phyloP scores from a whole-genome alignment of 1,140 invertebrate genomes.

The Sinonovacula constricta region DNA sequence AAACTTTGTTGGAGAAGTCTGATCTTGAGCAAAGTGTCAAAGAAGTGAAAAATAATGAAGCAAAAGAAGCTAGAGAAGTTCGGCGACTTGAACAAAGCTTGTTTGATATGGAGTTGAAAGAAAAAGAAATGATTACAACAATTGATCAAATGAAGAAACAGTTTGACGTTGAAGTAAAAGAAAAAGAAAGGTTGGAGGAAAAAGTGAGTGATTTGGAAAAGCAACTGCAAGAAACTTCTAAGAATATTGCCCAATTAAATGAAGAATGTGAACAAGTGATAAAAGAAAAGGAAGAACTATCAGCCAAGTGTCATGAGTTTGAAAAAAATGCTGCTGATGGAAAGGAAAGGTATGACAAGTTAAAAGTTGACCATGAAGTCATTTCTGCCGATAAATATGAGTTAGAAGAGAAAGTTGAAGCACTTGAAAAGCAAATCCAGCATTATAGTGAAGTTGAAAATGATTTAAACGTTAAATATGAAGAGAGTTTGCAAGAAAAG shows the following conservation, averaged over 20 bases:
- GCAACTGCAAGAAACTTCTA: slow-evolving; percentile 13
- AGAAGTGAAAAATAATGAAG: slow-evolving; percentile 1
- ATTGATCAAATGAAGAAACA: slow-evolving; percentile 36
- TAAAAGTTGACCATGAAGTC: slow-evolving; percentile 15
- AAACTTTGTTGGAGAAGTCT: slow-evolving; percentile 1
- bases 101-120: slow-evolving; percentile 43
- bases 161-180: slow-evolving; percentile 39
- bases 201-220: slow-evolving; percentile 17
- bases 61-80: slow-evolving; percentile 14
- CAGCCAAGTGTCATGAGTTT: not conserved
- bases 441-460: slow-evolving; percentile 6
- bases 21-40: not conserved
- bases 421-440: slow-evolving; percentile 19
- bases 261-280: not conserved
- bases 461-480: slow-evolving; percentile 7
- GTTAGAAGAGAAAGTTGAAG: slow-evolving; percentile 23
- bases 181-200: slow-evolving; percentile 40
- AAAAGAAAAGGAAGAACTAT: slow-evolving; percentile 14
- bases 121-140: not conserved
- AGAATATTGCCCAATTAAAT: slow-evolving; percentile 6
- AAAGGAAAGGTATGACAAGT: not conserved
- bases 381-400: slow-evolving; percentile 31
- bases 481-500: slow-evolving; percentile 12
- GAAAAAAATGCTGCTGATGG: slow-evolving; percentile 3
- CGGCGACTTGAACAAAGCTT: slow-evolving; percentile 26